Base-by-base conservation (phyloP, 2,113 vertebrate species). In the Crypturellus undulatus region DNA sequence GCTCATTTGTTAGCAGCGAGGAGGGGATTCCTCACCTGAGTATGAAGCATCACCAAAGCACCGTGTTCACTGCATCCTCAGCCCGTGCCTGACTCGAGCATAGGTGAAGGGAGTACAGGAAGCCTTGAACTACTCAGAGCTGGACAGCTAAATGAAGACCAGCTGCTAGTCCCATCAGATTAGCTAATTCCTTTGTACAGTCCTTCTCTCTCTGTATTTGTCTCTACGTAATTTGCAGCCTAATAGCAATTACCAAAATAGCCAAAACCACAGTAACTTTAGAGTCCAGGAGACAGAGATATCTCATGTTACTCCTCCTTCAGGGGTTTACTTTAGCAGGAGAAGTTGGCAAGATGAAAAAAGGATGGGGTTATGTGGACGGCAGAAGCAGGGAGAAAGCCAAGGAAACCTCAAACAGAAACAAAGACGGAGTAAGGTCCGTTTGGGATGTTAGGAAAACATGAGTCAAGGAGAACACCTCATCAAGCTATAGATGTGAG, bases 141-240 rank as follows among this genome's bases (percentile, higher is more conserved):
- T 79, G 62, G 56, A 70, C 34, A 64, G 52, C 89, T 92, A 84
- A 93, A 92, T 5, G 12, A 79, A 70, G 67, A 95, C 58, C 91
- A 97, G 88, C 94, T 97, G 96, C 84, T 96, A 71, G 89, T 36
- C 32, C 92, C 77, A 96, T 97, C 70, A 89, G 88, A 91, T 93
- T 91, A 96, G 64, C 65, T 96, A 94, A 93, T 89, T 84, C 84
- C 52, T 92, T 76, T 86, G 72, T 93, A 83, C 1, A 5, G 40
- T 85, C 28, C 5, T 0, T 79, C 77, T 51, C 81, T 73, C 59
- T 30, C 76, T 56, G 87, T 82, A 43, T 62, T 30, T 75, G 30
- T 94, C 84, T 79, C 72, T 58, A 34, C 43, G 32, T 70, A 75
- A 85, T 83, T 84, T 84, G 22, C 65, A 94, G 67, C 71, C 59